phyloP scores from a whole-genome alignment of 1,140 invertebrate genomes.

The Cardiocondyla obscurior region DNA sequence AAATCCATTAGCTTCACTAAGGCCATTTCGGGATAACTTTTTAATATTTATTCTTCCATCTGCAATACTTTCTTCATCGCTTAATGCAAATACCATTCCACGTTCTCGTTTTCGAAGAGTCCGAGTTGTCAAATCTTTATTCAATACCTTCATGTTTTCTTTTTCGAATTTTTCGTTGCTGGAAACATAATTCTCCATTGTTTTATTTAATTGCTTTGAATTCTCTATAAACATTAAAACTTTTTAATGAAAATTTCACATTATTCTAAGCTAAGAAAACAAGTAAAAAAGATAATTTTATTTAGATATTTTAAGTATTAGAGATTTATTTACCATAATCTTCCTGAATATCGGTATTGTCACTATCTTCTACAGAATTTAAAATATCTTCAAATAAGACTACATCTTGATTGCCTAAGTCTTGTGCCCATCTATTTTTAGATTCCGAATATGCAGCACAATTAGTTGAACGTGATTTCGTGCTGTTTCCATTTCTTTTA shows the following conservation, averaged over 20 bases:
- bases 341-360: constrained; percentile 13
- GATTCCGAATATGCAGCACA: neutral
- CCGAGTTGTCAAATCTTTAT: constrained; percentile 29
- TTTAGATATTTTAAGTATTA: neutral
- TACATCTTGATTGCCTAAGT: constrained; percentile 30
- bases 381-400: constrained; percentile 2
- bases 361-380: constrained; percentile 17
- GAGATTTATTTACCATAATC: constrained; percentile 47
- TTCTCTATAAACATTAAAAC: neutral
- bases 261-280: neutral
- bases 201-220: neutral
- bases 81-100: constrained; percentile 27
- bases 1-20: constrained; percentile 10
- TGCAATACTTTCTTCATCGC: constrained; percentile 30
- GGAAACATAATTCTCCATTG: neutral
- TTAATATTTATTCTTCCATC: constrained; percentile 29
- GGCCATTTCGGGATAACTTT: neutral
- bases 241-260: neutral
- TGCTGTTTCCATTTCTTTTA: neutral
- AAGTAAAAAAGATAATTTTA: constrained; percentile 12
- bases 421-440: neutral
- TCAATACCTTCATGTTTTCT: constrained; percentile 41
- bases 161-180: constrained; percentile 34
- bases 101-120: constrained; percentile 66
- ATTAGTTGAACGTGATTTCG: neutral